Evolutionary conservation across 1,140 invertebrate genomes (phyloP), one percentile per base, ranked within the genome.

Genomic region (Grapholita molesta): DNA sequence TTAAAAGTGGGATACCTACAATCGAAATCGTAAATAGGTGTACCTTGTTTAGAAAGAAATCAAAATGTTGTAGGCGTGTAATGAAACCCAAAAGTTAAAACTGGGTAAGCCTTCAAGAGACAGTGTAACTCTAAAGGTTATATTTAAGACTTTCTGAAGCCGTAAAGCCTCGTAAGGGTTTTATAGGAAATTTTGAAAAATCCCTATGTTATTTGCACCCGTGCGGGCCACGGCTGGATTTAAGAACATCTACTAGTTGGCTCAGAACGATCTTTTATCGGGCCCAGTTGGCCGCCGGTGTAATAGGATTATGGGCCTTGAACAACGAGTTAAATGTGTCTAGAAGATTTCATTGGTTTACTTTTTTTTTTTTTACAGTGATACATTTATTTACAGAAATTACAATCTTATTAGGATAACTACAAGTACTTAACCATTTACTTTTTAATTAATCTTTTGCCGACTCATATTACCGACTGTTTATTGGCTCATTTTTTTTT

Each of bases 251-350:
- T n/a, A 32, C 24, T 61, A 61, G 25, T 61, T 61, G 55, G 55
- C 25, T n/a, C 55, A 15, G 55, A 61, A 30, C 55, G 35, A 64
- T 70, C 67, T 70, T 75, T 75, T 70, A 72, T 71, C 42, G 67
- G 66, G 30, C 74, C 68, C 74, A 75, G 70, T 52, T 70, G 70
- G 65, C 30, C 67, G 35, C 12, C 18, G 55, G 12, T 64, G 48
- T 75, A 72, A 74, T 74, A 71, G 66, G 73, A 71, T 74, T 74
- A 71, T 38, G 69, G 24, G 24, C 55, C 28, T 7, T 61, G 25
- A 28, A 30, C 55, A 28, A 0, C 6, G 55, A 67, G 11, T 11
- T 70, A 70, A 70, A 67, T 18, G 7, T 30, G 5, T 28, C 65
- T 70, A 30, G 69, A 70, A 42, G 32, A 15, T 57, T 15, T 3